Evolutionary conservation across 2,113 vertebrate species (phyloP).

Genomic region (Hippocampus comes): DNA sequence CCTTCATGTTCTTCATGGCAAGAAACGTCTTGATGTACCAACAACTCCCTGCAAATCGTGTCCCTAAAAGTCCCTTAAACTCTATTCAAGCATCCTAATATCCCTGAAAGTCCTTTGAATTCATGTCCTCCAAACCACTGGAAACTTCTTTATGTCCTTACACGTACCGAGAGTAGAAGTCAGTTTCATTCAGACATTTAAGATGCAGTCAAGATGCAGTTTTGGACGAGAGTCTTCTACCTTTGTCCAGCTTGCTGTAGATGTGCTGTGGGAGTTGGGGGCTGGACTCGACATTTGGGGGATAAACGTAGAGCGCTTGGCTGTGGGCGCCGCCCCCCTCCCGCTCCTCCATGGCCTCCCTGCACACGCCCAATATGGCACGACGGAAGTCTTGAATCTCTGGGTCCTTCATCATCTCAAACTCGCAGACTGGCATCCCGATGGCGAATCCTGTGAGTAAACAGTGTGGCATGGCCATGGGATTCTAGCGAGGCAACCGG

Average conservation of each 20-base stretch:
- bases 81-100: background rate
- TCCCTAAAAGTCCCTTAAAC: background rate
- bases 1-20: background rate
- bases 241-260: conserved; percentile 76
- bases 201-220: too few species aligned
- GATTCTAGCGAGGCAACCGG: background rate
- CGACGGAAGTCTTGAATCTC: conserved; percentile 68
- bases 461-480: background rate
- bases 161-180: background rate
- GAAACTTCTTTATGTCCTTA: background rate
- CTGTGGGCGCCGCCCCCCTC: conserved; percentile 73
- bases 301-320: conserved; percentile 78
- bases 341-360: conserved; percentile 76
- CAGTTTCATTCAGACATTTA: background rate
- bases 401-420: conserved; percentile 67
- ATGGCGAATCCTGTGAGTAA: conserved; percentile 70
- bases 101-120: background rate
- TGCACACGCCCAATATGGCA: conserved; percentile 71
- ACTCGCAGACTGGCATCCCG: conserved; percentile 77
- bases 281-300: conserved; percentile 75
- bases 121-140: background rate
- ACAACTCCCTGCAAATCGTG: background rate
- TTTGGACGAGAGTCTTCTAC: conserved; percentile 36
- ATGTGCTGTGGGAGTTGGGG: conserved; percentile 74
- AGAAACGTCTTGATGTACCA: background rate